These are phyloP conservation scores for Beris chalybata DNA, from an alignment of 2,888 invertebrate genomes.

Conservation along the genomic window DNA sequence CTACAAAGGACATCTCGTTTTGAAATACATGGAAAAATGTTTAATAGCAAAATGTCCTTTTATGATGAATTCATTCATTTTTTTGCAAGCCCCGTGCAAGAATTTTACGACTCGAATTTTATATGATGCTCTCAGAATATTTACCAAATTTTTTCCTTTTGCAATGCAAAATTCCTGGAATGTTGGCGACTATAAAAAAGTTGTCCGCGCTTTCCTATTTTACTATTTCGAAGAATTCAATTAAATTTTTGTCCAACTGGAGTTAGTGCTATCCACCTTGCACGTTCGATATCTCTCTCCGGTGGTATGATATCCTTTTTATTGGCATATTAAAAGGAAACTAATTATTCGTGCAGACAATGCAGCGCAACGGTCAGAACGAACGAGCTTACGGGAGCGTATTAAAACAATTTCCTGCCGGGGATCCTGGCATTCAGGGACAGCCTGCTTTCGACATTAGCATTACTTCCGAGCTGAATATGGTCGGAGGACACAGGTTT, in stretches of 20 bases:
- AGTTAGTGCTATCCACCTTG: background rate
- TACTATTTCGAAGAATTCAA: conserved; percentile 29
- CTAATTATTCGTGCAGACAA: conserved; percentile 33
- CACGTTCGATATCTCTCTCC: background rate
- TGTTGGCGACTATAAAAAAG: background rate
- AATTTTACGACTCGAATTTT: conserved; percentile 33
- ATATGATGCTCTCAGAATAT: conserved; percentile 24
- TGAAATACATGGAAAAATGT: conserved; percentile 13
- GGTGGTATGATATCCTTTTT: conserved; percentile 16
- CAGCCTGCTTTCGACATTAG: conserved; percentile 20
- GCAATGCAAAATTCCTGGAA: background rate
- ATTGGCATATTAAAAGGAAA: conserved; percentile 36
- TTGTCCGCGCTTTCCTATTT: background rate
- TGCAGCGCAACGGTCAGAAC: conserved; percentile 12
- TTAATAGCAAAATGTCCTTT: conserved; percentile 30
- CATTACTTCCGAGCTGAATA: conserved; percentile 24
- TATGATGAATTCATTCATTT: conserved; percentile 34
- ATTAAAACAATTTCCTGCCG: conserved; percentile 37
- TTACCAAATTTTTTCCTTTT: background rate
- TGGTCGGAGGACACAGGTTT: conserved; percentile 13
- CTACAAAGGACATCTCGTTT: conserved; percentile 21
- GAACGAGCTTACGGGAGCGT: conserved; percentile 26
- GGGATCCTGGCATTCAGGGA: background rate
- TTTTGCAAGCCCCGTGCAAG: conserved; percentile 10
- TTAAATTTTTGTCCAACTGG: conserved; percentile 10